Conservation (phyloP, 2,888 invertebrate species). For the Congeria kusceri region DNA sequence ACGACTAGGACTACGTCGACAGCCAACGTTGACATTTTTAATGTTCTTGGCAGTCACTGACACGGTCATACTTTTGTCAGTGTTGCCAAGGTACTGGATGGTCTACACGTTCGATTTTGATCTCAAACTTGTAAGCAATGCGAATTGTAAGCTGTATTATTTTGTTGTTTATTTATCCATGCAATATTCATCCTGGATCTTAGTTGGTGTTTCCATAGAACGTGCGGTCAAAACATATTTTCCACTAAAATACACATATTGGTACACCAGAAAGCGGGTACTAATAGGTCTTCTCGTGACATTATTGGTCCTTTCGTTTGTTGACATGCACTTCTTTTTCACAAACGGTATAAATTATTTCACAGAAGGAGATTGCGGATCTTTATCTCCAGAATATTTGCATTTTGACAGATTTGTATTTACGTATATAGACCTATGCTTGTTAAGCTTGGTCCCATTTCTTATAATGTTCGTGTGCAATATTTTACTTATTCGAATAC, state of each 20-base stretch:
- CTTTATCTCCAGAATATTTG: slow-evolving; percentile 48
- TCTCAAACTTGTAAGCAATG: slow-evolving; percentile 49
- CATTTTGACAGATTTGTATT: slow-evolving; percentile 68
- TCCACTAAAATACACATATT: slow-evolving; percentile 39
- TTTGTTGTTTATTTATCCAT: slow-evolving; percentile 69
- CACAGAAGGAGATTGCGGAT: slow-evolving; percentile 55
- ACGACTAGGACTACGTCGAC: slow-evolving; percentile 55
- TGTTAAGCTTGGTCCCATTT: slow-evolving; percentile 62
- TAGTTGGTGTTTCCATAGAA: slow-evolving; percentile 65
- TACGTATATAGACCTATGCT: slow-evolving; percentile 64
- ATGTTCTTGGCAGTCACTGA: slow-evolving; percentile 64
- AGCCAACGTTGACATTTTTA: slow-evolving; percentile 64
- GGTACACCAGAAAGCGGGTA: slow-evolving; percentile 47
- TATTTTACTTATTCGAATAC: slow-evolving; percentile 44
- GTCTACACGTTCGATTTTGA: slow-evolving; percentile 52
- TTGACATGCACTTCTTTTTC: slow-evolving; percentile 61
- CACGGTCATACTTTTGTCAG: slow-evolving; percentile 59
- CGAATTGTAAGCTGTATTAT: slow-evolving; percentile 65
- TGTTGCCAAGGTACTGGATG: slow-evolving; percentile 64
- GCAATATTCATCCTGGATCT: slow-evolving; percentile 72
- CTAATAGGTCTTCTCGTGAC: slow-evolving; percentile 37
- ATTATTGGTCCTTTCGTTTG: slow-evolving; percentile 32
- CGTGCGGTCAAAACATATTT: slow-evolving; percentile 65
- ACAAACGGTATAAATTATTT: slow-evolving; percentile 66
- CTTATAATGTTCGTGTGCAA: slow-evolving; percentile 63